These are phyloP conservation scores for Drosophila villosipedis DNA, from an alignment of 2,888 invertebrate genomes.

Conservation along the genomic window DNA sequence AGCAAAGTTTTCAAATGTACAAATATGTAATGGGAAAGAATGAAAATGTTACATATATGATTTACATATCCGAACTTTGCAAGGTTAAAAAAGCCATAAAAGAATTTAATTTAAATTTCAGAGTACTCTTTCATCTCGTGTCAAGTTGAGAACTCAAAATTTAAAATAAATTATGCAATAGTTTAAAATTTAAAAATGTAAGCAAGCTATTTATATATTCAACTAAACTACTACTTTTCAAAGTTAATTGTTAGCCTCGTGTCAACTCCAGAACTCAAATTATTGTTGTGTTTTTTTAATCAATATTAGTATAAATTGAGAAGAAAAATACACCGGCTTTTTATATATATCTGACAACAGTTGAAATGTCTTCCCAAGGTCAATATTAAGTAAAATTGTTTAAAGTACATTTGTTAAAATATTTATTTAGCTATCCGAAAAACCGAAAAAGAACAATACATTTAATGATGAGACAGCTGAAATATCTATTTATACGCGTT, in stretches of 20 bases:
- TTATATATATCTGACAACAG: neutral
- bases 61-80: no score
- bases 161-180: neutral
- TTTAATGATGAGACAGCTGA: constrained; percentile 20
- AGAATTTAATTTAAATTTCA: neutral
- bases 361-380: constrained; percentile 13
- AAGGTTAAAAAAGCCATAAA: neutral
- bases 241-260: neutral
- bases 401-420: constrained; percentile 19
- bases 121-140: neutral
- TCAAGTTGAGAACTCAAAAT: neutral
- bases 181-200: no score
- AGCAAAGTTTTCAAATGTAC: neutral
- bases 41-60: neutral
- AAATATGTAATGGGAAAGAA: neutral
- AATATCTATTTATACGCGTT: neutral
- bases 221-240: neutral
- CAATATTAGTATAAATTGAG: neutral
- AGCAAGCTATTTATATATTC: neutral
- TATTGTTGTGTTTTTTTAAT: neutral
- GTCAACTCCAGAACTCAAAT: neutral
- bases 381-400: constrained; percentile 9
- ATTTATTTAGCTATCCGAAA: constrained; percentile 7
- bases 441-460: neutral
- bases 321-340: neutral